Base-by-base conservation (phyloP, 2,888 invertebrate species). In the Catocala fraxini region DNA sequence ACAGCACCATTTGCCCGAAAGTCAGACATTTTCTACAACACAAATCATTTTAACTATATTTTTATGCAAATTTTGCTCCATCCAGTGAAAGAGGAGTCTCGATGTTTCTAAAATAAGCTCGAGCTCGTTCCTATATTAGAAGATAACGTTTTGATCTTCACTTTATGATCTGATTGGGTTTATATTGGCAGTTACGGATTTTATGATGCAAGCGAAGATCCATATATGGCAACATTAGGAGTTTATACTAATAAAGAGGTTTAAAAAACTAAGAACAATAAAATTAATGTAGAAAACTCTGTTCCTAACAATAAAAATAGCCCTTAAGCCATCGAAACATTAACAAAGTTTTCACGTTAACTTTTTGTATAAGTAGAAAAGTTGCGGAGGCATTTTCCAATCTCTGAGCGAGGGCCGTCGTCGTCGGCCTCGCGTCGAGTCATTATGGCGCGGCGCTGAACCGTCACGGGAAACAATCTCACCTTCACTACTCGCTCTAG, bases 301-400 rank as follows among this genome's bases (percentile, higher is more conserved):
- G 73, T 68, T 74, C 70, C 73, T 78, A 79, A 80, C 80, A 87
- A 87, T 86, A 86, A 87, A 86, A 88, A 85, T 84, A 84, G 80
- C 84, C 80, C 81, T 83, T 85, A 87, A 87, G 85, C 83, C 80
- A 86, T 86, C 82, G 80, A 82, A 82, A 83, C 83, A 83, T 83
- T 83, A 81, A 75, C 75, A 86, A 85, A 90, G 86, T 89, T 89
- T 88, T 85, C 85, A 80, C 87, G 88, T 88, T 86, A 90, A 89
- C 87, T 84, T 90, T 90, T 90, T 89, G 88, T 88, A 83, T 89
- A 89, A 89, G 88, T 89, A 88, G 86, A 85, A 89, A 91, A 91
- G 89, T 91, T 91, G 82, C 77, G 75, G 82, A 86, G 86, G 87
- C 85, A 88, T 91, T 90, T 91, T 91, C 88, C 89, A 91, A 89